phyloP scores from a whole-genome alignment of 37 sponge, comb jelly and placozoan genomes.

The Theonella swinhoei region DNA sequence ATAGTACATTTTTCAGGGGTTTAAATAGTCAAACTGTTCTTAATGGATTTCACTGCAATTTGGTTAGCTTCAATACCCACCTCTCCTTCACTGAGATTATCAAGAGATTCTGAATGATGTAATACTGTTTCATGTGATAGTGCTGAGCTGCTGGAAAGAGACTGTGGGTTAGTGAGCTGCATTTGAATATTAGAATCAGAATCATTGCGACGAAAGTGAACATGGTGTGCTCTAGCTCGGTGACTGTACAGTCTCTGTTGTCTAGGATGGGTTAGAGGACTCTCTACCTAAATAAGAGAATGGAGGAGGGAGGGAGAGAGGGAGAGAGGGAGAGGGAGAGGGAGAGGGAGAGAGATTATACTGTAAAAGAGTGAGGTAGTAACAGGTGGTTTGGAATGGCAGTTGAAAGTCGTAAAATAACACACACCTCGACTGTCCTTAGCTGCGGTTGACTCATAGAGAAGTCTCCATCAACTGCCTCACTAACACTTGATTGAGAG shows the following conservation, averaged over 20 bases:
- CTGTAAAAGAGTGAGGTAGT: background rate
- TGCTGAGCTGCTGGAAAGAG: background rate
- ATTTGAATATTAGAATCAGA: background rate
- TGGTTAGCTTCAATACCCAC: too few relatives aligned
- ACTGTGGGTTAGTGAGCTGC: background rate
- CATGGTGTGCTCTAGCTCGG: background rate
- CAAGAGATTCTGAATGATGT: too few relatives aligned
- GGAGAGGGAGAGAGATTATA: background rate
- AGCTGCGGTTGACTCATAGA: background rate
- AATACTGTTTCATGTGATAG: too few relatives aligned
- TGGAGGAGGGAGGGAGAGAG: background rate
- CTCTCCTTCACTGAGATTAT: too few relatives aligned
- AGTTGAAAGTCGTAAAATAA: background rate
- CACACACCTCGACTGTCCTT: background rate
- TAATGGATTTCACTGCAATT: too few relatives aligned
- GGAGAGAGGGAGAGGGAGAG: background rate
- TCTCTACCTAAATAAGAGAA: background rate
- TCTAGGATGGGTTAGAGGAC: background rate
- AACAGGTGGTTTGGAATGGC: background rate
- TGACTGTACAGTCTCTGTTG: background rate
- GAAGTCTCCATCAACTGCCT: background rate
- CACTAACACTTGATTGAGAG: background rate
- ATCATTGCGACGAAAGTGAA: background rate
- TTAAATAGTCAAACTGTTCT: too few relatives aligned
- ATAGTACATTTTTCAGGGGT: background rate